Evolutionary conservation across 2,888 invertebrate genomes (phyloP).

Genomic region (Icerya purchasi): DNA sequence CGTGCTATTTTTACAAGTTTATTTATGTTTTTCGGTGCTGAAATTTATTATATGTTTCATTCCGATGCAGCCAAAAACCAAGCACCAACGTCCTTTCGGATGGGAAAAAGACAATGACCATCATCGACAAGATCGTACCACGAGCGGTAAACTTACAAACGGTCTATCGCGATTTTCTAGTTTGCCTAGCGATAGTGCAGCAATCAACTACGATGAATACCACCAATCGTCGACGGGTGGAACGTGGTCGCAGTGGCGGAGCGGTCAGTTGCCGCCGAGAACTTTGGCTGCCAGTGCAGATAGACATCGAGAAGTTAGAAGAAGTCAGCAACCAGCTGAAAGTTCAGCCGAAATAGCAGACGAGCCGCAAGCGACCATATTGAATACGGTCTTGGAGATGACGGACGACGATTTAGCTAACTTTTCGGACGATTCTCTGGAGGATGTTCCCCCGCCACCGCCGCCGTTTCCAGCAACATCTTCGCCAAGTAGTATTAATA

Average conservation of each 20-base stretch:
- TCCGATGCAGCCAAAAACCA: conserved; percentile 44
- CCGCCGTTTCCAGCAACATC: conserved; percentile 27
- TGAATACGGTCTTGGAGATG: conserved; percentile 20
- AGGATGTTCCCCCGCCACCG: conserved; percentile 48
- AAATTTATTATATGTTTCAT: no score
- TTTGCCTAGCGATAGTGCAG: conserved; percentile 36
- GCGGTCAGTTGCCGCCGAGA: conserved; percentile 32
- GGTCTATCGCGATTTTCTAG: conserved; percentile 32
- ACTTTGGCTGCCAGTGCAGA: conserved; percentile 49
- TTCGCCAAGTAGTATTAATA: conserved; percentile 26
- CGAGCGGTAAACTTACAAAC: conserved; percentile 3
- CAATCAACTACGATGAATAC: conserved; percentile 7
- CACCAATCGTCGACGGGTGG: conserved; percentile 17
- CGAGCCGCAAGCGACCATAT: conserved; percentile 17
- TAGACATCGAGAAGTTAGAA: conserved; percentile 56
- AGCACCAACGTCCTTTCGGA: conserved; percentile 50
- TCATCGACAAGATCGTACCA: background rate
- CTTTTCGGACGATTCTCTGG: conserved; percentile 66
- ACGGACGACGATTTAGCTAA: conserved; percentile 25
- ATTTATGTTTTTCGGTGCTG: no score
- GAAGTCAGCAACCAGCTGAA: conserved; percentile 26
- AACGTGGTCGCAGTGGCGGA: conserved; percentile 29
- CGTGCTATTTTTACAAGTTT: no score
- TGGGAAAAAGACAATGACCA: conserved; percentile 34
- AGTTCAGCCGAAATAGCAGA: conserved; percentile 21